phyloP scores from a whole-genome alignment of 2,888 invertebrate species.

The Pinctada fucata region DNA sequence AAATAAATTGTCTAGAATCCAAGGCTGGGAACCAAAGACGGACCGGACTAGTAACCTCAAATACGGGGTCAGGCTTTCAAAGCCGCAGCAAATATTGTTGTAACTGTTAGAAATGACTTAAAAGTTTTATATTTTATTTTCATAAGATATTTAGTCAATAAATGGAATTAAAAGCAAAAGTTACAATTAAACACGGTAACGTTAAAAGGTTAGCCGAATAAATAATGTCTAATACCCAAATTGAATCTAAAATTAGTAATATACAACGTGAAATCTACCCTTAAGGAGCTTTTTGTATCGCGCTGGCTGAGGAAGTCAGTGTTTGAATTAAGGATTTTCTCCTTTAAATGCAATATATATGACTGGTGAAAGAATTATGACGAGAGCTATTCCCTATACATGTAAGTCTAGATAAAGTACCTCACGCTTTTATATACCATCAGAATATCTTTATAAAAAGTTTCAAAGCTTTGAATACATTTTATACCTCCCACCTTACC shows the following conservation, averaged over 20 bases:
- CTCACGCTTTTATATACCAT: too few species aligned
- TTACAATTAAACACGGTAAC: background rate
- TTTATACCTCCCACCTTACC: too few species aligned
- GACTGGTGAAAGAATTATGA: too few species aligned
- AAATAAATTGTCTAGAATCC: slow-evolving; percentile 15
- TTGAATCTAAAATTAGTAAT: background rate
- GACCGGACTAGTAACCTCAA: background rate
- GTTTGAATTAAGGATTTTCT: background rate
- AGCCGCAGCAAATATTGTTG: background rate
- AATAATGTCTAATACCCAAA: background rate
- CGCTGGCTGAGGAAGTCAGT: background rate
- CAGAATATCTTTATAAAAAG: too few species aligned
- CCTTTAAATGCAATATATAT: background rate
- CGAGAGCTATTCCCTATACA: too few species aligned
- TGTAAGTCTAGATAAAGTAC: too few species aligned
- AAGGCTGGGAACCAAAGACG: background rate
- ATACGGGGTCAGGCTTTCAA: background rate
- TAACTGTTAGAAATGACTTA: background rate
- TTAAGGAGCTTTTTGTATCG: background rate
- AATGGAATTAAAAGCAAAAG: slow-evolving; percentile 11
- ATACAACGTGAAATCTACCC: background rate
- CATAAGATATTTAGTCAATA: slow-evolving; percentile 1
- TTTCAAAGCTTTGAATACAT: too few species aligned
- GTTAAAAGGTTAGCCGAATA: background rate
- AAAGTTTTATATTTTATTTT: background rate